Evolutionary conservation across 2,113 vertebrate species (phyloP).

Genomic region (Apaloderma vittatum): DNA sequence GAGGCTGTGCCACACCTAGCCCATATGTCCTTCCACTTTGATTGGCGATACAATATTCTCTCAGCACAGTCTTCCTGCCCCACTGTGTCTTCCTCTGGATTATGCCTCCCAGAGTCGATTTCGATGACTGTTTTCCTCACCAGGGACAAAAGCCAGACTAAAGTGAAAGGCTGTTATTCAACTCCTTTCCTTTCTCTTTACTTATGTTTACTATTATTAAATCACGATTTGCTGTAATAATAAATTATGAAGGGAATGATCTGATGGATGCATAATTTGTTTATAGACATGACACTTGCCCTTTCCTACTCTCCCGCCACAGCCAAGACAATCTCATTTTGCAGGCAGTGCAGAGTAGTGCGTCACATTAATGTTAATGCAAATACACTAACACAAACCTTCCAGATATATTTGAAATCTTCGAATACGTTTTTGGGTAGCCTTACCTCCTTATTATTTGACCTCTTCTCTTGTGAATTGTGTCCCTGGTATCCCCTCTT

Average conservation of each 20-base stretch:
- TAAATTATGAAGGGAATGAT: background rate
- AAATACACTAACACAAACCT: background rate
- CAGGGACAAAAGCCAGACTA: background rate
- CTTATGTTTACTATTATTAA: background rate
- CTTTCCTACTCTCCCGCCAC: background rate
- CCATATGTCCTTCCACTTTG: conserved; percentile 14
- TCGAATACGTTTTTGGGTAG: background rate
- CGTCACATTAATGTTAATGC: background rate
- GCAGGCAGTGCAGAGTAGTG: accelerated
- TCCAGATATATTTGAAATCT: background rate
- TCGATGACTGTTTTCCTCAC: background rate
- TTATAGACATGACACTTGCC: background rate
- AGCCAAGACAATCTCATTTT: background rate
- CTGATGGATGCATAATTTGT: background rate
- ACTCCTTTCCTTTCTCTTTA: background rate
- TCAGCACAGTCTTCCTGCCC: background rate
- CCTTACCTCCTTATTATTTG: background rate
- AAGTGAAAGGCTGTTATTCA: background rate
- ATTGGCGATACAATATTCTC: background rate
- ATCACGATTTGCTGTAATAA: background rate
- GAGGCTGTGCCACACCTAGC: background rate
- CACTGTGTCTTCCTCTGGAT: background rate
- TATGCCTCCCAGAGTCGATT: background rate
- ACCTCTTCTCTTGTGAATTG: background rate
- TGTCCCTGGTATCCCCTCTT: background rate